Percentiles rank a stretch among this genome's conserved stretches.
phyloP scores from a whole-genome alignment of 2,888 invertebrate genomes.

The Morpho helenor region DNA sequence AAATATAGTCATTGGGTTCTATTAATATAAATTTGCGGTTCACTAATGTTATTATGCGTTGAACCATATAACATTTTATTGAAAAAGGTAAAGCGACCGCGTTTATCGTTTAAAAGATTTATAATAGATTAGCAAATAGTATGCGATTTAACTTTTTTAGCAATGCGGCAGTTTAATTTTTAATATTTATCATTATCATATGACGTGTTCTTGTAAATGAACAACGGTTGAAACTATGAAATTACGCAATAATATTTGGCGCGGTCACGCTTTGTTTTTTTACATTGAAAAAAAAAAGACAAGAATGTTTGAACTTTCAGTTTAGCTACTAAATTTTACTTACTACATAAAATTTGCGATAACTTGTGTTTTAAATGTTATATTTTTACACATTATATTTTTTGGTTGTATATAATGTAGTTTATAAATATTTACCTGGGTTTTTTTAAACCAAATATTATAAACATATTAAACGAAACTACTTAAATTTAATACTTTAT shows the following conservation, averaged over 20 bases:
- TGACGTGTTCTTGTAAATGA: constrained; percentile 51
- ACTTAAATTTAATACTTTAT: no score
- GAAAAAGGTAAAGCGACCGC: not conserved
- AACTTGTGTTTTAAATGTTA: no score
- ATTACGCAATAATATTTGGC: constrained; percentile 36
- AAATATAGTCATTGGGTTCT: not conserved
- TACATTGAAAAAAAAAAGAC: no score
- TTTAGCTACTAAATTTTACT: no score
- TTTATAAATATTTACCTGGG: no score
- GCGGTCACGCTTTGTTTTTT: constrained; percentile 5
- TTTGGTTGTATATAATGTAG: no score
- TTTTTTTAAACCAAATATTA: no score
- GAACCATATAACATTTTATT: constrained; percentile 11
- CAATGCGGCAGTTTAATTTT: constrained; percentile 35
- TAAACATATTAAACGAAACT: no score
- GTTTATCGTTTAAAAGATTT: constrained; percentile 4
- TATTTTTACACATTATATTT: no score
- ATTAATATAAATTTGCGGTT: constrained; percentile 11
- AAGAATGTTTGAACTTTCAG: no score
- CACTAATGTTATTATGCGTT: constrained; percentile 10
- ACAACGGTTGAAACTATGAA: constrained; percentile 24
- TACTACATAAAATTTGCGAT: no score
- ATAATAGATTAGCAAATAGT: constrained; percentile 13
- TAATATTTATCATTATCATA: constrained; percentile 54
- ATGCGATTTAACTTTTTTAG: constrained; percentile 30